phyloP scores from a whole-genome alignment of 2,113 vertebrate species.

The Eudyptes chrysolophus region DNA sequence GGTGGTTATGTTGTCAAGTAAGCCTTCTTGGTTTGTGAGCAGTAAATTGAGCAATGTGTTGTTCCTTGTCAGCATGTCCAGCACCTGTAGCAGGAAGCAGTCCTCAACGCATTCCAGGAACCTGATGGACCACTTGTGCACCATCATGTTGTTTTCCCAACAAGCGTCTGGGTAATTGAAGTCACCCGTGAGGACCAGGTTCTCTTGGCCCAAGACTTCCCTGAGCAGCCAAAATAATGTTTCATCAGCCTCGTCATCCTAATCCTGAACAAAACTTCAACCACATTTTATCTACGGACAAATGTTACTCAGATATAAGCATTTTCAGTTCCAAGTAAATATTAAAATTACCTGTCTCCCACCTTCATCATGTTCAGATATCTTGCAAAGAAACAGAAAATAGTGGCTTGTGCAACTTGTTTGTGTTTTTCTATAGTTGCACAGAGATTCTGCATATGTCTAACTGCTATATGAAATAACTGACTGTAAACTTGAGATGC shows the following conservation, averaged over 20 bases:
- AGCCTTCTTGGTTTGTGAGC: background rate
- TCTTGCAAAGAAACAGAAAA: background rate
- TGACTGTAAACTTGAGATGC: background rate
- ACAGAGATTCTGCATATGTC: background rate
- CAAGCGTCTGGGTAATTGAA: background rate
- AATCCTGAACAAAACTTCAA: background rate
- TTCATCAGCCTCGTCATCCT: background rate
- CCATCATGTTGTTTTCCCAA: rapidly evolving
- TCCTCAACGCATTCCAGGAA: rapidly evolving
- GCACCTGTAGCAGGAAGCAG: background rate
- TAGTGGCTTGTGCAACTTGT: background rate
- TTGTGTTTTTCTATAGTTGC: background rate
- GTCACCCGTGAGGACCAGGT: background rate
- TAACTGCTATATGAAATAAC: background rate
- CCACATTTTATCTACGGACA: background rate
- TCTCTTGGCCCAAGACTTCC: background rate
- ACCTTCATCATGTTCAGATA: background rate
- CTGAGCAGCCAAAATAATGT: background rate
- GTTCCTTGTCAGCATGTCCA: background rate
- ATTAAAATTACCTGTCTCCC: background rate
- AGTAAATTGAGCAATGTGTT: background rate
- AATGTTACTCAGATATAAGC: background rate
- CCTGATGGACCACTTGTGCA: background rate
- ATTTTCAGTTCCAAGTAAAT: background rate
- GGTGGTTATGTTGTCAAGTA: background rate